Evolutionary conservation across 2,888 invertebrate species (phyloP).

Genomic region (Hyles lineata): DNA sequence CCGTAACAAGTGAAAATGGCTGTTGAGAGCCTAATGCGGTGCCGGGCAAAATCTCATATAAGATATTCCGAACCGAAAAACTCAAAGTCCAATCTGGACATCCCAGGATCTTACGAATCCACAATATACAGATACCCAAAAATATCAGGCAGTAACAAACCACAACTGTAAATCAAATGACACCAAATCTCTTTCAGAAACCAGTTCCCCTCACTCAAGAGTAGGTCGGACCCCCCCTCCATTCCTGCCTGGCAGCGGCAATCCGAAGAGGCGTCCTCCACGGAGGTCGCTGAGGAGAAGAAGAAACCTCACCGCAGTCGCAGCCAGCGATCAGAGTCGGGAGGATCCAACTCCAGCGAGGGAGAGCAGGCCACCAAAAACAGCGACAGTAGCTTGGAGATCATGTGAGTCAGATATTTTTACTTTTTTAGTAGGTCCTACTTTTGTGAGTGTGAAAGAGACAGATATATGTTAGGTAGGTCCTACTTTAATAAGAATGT

Average conservation of each 20-base stretch:
- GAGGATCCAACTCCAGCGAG: constrained; percentile 88
- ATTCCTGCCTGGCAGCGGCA: constrained; percentile 93
- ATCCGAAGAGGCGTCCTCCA: constrained; percentile 80
- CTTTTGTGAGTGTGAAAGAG: neutral
- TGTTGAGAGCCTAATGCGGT: too few relatives aligned
- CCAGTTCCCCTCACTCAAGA: constrained; percentile 90
- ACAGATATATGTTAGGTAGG: too few relatives aligned
- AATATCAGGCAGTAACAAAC: too few relatives aligned
- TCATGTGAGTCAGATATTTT: constrained; percentile 85
- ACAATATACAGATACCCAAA: too few relatives aligned
- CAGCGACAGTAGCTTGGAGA: constrained; percentile 90
- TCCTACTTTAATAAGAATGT: too few relatives aligned
- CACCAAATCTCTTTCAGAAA: constrained; percentile 79
- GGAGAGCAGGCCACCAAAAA: constrained; percentile 90
- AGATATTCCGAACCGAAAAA: too few relatives aligned
- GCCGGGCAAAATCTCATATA: too few relatives aligned
- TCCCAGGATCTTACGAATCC: too few relatives aligned
- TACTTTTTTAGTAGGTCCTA: neutral
- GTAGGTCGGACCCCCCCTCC: constrained; percentile 86
- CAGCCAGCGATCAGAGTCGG: constrained; percentile 86
- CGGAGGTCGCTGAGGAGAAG: constrained; percentile 64
- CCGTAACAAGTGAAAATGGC: too few relatives aligned
- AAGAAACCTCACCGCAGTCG: constrained; percentile 74
- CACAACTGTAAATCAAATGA: neutral
- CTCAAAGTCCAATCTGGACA: too few relatives aligned